phyloP scores from a whole-genome alignment of 2,888 invertebrate species.

The Germaria angustata region DNA sequence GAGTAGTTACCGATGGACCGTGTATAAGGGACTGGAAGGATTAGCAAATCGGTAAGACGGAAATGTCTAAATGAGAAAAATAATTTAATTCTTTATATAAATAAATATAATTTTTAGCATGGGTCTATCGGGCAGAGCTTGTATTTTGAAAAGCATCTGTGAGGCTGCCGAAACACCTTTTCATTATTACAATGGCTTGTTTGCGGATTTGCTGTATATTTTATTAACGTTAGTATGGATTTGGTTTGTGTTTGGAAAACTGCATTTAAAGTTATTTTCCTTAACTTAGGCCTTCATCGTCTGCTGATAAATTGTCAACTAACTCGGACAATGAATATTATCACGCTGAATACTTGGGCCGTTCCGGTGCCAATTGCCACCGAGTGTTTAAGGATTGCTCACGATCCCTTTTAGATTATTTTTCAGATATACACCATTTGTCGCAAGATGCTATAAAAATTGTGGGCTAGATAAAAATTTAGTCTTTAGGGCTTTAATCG shows the following conservation, averaged over 20 bases:
- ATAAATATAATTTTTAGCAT: slow-evolving; percentile 80
- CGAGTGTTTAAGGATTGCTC: slow-evolving; percentile 74
- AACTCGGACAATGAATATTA: slow-evolving; percentile 87
- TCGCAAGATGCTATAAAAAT: slow-evolving; percentile 68
- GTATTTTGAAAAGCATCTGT: slow-evolving; percentile 88
- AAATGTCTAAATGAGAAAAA: neutral
- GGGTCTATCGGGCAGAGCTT: slow-evolving; percentile 85
- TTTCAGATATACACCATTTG: slow-evolving; percentile 72
- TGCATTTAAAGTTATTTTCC: neutral
- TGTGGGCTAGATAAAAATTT: slow-evolving; percentile 57
- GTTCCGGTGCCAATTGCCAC: slow-evolving; percentile 76
- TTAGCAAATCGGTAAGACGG: slow-evolving; percentile 70
- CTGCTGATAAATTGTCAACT: slow-evolving; percentile 83
- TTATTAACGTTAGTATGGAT: slow-evolving; percentile 85
- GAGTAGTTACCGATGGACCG: slow-evolving; percentile 75
- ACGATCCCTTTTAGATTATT: slow-evolving; percentile 75
- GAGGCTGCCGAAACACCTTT: slow-evolving; percentile 87
- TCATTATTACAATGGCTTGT: slow-evolving; percentile 85
- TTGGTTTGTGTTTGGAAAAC: neutral
- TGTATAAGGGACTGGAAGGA: slow-evolving; percentile 74
- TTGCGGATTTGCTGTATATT: slow-evolving; percentile 88
- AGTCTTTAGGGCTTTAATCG: too few species aligned
- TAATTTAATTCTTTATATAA: neutral
- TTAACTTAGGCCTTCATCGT: slow-evolving; percentile 84
- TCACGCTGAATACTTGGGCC: slow-evolving; percentile 86